Base-by-base conservation (phyloP, 1,140 invertebrate species). In the Dreissena rostriformis region DNA sequence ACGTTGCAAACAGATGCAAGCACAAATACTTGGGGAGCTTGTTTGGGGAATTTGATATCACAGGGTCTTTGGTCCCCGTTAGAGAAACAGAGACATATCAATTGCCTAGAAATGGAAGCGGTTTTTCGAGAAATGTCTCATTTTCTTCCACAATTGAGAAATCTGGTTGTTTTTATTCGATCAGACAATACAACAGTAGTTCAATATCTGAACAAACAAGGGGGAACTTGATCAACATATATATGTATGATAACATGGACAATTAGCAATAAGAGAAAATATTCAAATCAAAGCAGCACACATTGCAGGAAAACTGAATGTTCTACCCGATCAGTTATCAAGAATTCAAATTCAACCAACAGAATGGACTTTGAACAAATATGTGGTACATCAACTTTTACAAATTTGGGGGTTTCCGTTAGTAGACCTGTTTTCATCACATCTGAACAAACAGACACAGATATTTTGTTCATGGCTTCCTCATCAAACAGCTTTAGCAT, bases 381-480 rank as follows among this genome's bases (percentile, higher is more conserved):
- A 11, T 55, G 53, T 82, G 57, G 49, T 55, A 52, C 12, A 74
- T 4, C 26, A 52, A 14, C 24, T 81, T 49, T 85, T 82, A 63
- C 19, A 70, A 15, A 52, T 28, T 12, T 82, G 71, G 78, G 79
- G 70, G 14, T 26, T 19, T 17, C 84, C 79, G 0, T 61, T 73
- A 15, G 57, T 87, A 75, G 86, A 87, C 65, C 63, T 87, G 22
- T 87, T 86, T 75, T 78, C 75, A 24, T 82, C 84, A 12, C 0
- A 55, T 22, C 61, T 68, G 12, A 83, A 86, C 22, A n/a, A 51
- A 22, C 63, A 86, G 57, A 29, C 75, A 22, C 74, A 66, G 14
- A 74, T 61, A 55, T 84, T 65, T 71, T 63, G 70, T 24, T 72
- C 83, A 22, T 76, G 83, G 53, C 22, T 76, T 22, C 77, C 83